Conservation (phyloP, 2,113 vertebrate species). For the Polyodon spathula region DNA sequence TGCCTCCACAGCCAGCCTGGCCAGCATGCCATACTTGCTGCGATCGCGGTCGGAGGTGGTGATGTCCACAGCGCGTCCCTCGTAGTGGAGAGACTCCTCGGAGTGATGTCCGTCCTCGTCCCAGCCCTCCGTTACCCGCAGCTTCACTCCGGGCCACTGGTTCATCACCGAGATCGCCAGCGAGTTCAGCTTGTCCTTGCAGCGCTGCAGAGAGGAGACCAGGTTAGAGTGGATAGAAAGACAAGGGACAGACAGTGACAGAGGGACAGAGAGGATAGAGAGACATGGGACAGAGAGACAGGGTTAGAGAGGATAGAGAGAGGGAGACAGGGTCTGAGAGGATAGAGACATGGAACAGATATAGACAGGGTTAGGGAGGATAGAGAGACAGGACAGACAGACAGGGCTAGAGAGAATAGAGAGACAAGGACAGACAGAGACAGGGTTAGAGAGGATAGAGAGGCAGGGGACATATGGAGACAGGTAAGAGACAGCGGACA, state of each 20-base stretch:
- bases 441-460: not conserved
- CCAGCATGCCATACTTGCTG: constrained; percentile 84
- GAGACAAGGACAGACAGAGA: not conserved
- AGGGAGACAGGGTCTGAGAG: too few relatives aligned
- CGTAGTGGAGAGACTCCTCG: constrained; percentile 80
- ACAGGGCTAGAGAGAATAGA: not conserved
- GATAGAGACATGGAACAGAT: too few relatives aligned
- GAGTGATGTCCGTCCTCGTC: constrained; percentile 86
- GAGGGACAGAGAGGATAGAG: constrained; percentile 5
- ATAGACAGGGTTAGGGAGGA: not conserved
- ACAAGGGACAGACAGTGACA: not conserved
- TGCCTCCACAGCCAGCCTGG: constrained; percentile 79
- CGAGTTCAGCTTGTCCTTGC: constrained; percentile 94
- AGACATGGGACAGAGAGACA: not conserved
- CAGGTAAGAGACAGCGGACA: not conserved
- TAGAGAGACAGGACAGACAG: not conserved
- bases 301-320: not conserved
- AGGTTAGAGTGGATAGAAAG: not conserved
- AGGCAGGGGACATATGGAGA: too few relatives aligned
- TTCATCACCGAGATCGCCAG: constrained; percentile 92
- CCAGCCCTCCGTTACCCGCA: constrained; percentile 87
- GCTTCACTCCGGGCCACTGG: constrained; percentile 82
- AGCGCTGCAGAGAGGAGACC: constrained; percentile 60
- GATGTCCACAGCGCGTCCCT: constrained; percentile 84
- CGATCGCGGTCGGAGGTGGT: constrained; percentile 86